These are phyloP conservation scores for Stomorhina lunata DNA, from an alignment of 2,888 invertebrate species.

Conservation along the genomic window DNA sequence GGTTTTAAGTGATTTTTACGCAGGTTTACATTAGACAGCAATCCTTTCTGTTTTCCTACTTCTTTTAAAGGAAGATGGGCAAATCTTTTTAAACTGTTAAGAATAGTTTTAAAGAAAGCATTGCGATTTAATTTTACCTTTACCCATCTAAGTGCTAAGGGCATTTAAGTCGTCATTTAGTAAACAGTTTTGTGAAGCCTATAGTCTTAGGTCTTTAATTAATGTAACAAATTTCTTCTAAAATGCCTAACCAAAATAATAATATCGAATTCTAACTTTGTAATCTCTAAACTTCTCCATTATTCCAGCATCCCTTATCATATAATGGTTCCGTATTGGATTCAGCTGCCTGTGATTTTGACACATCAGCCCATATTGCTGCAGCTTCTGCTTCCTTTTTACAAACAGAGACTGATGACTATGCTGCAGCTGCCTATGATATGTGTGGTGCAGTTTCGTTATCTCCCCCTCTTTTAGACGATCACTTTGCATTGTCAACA, in stretches of 20 bases:
- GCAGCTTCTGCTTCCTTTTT: constrained; percentile 37
- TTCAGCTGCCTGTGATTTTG: constrained; percentile 45
- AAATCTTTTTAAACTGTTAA: too few relatives aligned
- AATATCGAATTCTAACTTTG: background rate
- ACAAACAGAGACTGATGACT: constrained; percentile 55
- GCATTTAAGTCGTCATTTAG: too few relatives aligned
- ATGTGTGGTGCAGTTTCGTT: constrained; percentile 63
- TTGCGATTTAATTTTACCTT: too few relatives aligned
- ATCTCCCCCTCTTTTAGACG: constrained; percentile 59
- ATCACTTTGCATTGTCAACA: constrained; percentile 63
- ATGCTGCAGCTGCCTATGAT: constrained; percentile 56
- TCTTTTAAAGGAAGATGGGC: too few relatives aligned
- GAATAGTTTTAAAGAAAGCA: too few relatives aligned
- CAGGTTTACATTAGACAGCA: too few relatives aligned
- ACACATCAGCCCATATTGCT: constrained; percentile 56
- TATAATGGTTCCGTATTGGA: constrained; percentile 42
- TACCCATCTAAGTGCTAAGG: too few relatives aligned
- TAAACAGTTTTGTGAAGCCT: too few relatives aligned
- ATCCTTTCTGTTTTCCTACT: too few relatives aligned
- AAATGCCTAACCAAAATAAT: background rate
- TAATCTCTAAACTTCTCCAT: background rate
- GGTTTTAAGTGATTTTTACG: too few relatives aligned
- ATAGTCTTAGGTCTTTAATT: too few relatives aligned
- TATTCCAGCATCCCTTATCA: constrained; percentile 46
- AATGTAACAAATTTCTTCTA: too few relatives aligned